phyloP scores from a whole-genome alignment of 2,113 vertebrate genomes.

The Pristiophorus japonicus region DNA sequence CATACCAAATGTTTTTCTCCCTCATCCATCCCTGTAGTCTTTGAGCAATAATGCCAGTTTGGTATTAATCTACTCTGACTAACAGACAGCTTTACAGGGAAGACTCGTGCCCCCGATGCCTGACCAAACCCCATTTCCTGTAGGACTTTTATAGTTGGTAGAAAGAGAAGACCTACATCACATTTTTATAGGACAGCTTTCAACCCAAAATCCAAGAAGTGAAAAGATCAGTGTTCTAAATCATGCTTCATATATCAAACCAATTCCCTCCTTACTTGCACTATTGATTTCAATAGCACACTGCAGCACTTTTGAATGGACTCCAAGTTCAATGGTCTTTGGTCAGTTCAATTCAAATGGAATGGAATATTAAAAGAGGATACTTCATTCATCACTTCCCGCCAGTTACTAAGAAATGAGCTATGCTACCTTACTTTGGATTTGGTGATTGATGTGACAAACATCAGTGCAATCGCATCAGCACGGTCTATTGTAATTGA shows the following conservation, averaged over 20 bases:
- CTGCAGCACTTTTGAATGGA: background rate
- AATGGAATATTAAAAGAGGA: background rate
- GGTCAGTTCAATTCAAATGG: background rate
- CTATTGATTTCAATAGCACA: background rate
- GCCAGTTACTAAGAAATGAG: background rate
- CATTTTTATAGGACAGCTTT: background rate
- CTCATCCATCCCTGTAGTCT: background rate
- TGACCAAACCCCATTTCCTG: background rate
- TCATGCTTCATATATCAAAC: background rate
- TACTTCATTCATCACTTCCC: background rate
- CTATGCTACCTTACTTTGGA: background rate
- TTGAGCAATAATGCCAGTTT: background rate
- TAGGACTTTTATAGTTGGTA: background rate
- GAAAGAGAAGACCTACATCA: background rate
- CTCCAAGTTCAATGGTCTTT: background rate
- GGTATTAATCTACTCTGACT: background rate
- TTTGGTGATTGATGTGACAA: background rate
- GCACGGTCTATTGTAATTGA: background rate
- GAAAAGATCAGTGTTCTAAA: background rate
- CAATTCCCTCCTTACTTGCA: background rate
- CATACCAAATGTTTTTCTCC: background rate
- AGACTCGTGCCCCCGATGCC: background rate
- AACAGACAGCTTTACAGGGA: background rate
- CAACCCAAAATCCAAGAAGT: background rate
- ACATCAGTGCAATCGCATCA: background rate